phyloP scores from a whole-genome alignment of 2,888 invertebrate genomes.

The Dolichopus griseipennis region DNA sequence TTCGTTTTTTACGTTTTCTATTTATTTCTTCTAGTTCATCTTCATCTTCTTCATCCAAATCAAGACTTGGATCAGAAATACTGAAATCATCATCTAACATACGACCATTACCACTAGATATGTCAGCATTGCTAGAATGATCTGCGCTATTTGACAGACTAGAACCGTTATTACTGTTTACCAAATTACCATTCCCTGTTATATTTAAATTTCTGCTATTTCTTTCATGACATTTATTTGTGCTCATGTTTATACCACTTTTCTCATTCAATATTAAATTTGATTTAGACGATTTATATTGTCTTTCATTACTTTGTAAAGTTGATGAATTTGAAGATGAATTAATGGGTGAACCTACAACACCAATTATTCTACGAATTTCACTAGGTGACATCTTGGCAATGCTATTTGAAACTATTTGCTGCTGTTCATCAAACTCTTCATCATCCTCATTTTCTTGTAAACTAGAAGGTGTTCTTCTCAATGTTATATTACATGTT shows the following conservation, averaged over 20 bases:
- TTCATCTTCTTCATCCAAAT: constrained; percentile 24
- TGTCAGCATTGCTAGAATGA: constrained; percentile 3
- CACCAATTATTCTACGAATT: constrained; percentile 32
- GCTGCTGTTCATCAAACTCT: constrained; percentile 21
- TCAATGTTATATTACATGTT: background rate
- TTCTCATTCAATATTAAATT: background rate
- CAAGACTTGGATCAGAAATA: constrained; percentile 4
- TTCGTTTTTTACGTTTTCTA: constrained; percentile 47
- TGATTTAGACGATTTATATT: background rate
- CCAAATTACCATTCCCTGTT: background rate
- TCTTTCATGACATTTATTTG: background rate
- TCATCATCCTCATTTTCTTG: constrained; percentile 10
- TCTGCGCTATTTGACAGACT: background rate
- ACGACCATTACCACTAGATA: background rate
- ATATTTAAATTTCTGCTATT: background rate
- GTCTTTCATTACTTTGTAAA: constrained; percentile 4
- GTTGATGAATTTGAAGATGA: constrained; percentile 26
- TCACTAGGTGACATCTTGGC: constrained; percentile 33
- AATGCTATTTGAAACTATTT: constrained; percentile 23
- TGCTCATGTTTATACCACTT: background rate
- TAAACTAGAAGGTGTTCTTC: background rate
- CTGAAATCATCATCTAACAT: constrained; percentile 10
- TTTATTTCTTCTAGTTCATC: constrained; percentile 50
- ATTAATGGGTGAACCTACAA: constrained; percentile 33
- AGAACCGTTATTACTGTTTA: background rate